Evolutionary conservation across 2,888 invertebrate species (phyloP), one percentile per base, ranked within the genome.

Genomic region (Erebia ligea): DNA sequence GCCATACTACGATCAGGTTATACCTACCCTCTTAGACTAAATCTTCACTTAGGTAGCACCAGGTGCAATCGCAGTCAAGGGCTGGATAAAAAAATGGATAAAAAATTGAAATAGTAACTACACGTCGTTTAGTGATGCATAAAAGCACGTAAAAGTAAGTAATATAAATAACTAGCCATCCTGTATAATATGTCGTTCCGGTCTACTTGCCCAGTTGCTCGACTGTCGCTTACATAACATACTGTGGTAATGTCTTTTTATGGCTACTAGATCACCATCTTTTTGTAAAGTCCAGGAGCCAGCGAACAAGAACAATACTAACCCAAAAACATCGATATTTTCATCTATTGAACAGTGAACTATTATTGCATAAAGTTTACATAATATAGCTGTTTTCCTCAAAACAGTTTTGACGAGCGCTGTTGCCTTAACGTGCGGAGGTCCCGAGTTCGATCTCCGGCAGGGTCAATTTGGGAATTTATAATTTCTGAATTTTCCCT

Each of bases 191-290:
- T 52, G 72, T 63, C 84, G 90, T 91, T 90, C 88, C 91, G 90
- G 89, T 90, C 91, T 90, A 90, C 82, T 91, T 91, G 83, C 75
- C 79, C 77, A 78, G 83, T 86, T 85, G 85, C 83, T 70, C 72
- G 76, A 73, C 84, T 80, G 82, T 80, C 78, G 82, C 79, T 90
- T 89, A 89, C 86, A 87, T 87, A 91, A 91, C 88, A 86, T 86
- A 71, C 69, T 67, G 65, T 88, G 86, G 84, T 82, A 86, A 88
- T 82, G 78, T 79, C 77, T 76, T 69, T 82, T 79, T 76, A 73
- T 78, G 77, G 78, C 57, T 57, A 70, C 67, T 71, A 40, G 45
- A 71, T 63, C 69, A 67, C 68, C 69, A 59, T 69, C 71, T 72
- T 67, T 67, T 67, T 66, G 45, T 45, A 13, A 59, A 69, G 59